Conservation (phyloP, 2,797 vertebrate genomes). For the Eulemur mongoz region DNA sequence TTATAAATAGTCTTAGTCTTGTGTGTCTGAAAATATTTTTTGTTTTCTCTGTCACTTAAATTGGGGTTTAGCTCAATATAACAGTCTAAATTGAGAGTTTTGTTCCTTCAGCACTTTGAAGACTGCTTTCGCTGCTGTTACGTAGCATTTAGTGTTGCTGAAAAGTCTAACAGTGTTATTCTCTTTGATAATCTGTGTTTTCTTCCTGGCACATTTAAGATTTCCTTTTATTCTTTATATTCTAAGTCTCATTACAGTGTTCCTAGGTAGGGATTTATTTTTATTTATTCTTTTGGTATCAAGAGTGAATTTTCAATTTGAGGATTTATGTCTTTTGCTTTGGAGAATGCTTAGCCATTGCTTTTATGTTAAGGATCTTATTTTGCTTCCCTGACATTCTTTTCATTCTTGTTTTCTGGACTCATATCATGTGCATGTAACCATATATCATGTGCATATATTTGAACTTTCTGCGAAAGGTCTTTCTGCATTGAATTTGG, state of each 20-base stretch:
- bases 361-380: not conserved
- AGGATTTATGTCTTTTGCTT: not conserved
- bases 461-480: not conserved
- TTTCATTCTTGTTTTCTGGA: not conserved
- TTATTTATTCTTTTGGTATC: constrained; percentile 36
- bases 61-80: not conserved
- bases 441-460: not conserved
- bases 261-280: not conserved
- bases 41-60: not conserved
- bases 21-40: constrained; percentile 25
- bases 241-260: not conserved
- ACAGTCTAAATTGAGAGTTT: not conserved
- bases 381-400: not conserved
- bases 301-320: not conserved
- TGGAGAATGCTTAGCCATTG: not conserved
- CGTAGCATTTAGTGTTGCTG: not conserved
- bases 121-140: not conserved
- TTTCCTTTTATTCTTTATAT: not conserved
- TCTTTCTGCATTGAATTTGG: constrained; percentile 10
- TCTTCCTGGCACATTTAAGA: not conserved
- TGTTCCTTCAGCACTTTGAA: not conserved
- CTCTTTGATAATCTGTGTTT: not conserved
- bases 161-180: not conserved
- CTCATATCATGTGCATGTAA: not conserved
- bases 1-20: not conserved